These are phyloP conservation scores for Goniozus legneri DNA, from an alignment of 1,140 invertebrate species.

Conservation along the genomic window DNA sequence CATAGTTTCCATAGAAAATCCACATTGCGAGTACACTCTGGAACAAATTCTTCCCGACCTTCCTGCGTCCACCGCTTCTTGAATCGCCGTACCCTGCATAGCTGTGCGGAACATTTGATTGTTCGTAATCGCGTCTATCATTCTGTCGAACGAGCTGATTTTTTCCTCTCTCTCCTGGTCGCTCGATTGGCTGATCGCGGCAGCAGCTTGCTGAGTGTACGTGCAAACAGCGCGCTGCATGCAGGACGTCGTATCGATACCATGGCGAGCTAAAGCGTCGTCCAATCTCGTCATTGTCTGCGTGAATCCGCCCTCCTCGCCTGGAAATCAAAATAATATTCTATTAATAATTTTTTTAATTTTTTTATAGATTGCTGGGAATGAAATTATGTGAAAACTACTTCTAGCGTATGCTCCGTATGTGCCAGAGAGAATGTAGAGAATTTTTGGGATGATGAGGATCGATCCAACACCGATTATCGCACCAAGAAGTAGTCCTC, in stretches of 20 bases:
- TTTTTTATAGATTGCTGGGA: conserved; percentile 5
- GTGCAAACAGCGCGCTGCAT: conserved; percentile 74
- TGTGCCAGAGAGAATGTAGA: conserved; percentile 66
- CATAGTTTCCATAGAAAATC: conserved; percentile 45
- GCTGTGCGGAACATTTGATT: conserved; percentile 70
- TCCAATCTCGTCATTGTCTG: conserved; percentile 70
- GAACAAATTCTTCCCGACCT: conserved; percentile 36
- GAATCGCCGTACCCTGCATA: conserved; percentile 71
- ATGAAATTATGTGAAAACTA: conserved; percentile 55
- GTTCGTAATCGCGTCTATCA: conserved; percentile 64
- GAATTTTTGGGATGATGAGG: conserved; percentile 72
- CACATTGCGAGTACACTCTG: conserved; percentile 41
- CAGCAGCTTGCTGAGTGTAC: conserved; percentile 65
- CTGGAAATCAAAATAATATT: conserved; percentile 37
- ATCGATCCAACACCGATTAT: conserved; percentile 75
- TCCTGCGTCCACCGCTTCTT: conserved; percentile 70
- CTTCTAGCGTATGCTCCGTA: conserved; percentile 70
- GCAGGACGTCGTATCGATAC: conserved; percentile 75
- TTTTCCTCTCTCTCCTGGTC: conserved; percentile 57
- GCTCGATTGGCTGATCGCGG: conserved; percentile 26
- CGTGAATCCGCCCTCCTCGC: conserved; percentile 63
- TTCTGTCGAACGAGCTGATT: conserved; percentile 62
- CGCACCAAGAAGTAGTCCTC: conserved; percentile 74
- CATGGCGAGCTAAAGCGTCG: conserved; percentile 65
- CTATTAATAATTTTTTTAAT: conserved; percentile 3